A percentile compares a stretch with the other conserved stretches of the same genome.
These are phyloP conservation scores for Cyphomyrus discorhynchus DNA, from an alignment of 2,113 vertebrate species.

Conservation along the genomic window DNA sequence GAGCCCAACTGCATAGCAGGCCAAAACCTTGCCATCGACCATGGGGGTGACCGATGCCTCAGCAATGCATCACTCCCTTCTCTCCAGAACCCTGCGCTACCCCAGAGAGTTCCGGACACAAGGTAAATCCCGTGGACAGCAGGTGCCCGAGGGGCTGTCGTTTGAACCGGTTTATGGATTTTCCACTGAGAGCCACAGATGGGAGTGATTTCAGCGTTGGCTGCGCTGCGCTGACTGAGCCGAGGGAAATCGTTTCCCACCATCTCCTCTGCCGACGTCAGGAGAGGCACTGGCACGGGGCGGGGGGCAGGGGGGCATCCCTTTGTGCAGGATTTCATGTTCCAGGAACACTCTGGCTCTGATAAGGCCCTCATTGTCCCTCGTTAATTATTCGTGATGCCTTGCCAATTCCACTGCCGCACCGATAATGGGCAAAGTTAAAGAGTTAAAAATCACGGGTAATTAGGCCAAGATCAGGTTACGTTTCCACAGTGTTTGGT, in stretches of 20 bases:
- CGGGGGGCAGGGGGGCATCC: not conserved
- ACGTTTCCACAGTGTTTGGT: not conserved
- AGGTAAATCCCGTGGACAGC: not conserved
- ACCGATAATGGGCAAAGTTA: not conserved
- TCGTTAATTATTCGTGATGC: not conserved
- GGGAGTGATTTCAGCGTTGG: not conserved
- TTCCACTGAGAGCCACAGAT: not conserved
- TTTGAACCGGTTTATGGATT: slow-evolving; percentile 5
- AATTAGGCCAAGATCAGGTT: not conserved
- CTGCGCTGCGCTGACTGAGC: not conserved
- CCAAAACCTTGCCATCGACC: not conserved
- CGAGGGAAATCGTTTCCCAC: not conserved
- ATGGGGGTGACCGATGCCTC: not conserved
- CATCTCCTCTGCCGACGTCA: not conserved
- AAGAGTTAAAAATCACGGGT: not conserved
- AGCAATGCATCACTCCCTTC: not conserved
- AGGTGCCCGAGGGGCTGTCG: not conserved
- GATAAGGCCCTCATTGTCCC: not conserved
- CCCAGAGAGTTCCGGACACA: not conserved
- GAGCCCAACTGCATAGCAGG: not conserved
- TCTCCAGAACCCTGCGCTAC: not conserved
- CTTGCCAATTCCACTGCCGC: not conserved
- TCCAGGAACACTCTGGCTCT: not conserved
- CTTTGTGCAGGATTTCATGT: not conserved
- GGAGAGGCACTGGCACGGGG: not conserved